Base-by-base conservation (phyloP, 2,888 invertebrate genomes). In the Aleiodes testaceus region DNA sequence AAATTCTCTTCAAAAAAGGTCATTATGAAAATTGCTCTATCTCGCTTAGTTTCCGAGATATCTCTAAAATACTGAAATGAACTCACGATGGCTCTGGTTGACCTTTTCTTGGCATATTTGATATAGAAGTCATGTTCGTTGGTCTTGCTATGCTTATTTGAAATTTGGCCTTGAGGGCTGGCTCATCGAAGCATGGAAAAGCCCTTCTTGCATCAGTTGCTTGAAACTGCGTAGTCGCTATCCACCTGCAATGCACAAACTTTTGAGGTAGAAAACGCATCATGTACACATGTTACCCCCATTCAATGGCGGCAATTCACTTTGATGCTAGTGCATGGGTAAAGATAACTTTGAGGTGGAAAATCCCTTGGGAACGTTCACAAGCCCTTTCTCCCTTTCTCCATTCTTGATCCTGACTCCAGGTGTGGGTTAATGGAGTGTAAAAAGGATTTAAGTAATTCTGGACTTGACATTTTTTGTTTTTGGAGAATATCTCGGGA, bases 111-210 rank as follows among this genome's bases (percentile, higher is more conserved):
- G 93, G 93, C 95, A 95, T 95, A 81, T 95, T 95, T 22, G 95
- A 95, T 44, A 95, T 90, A 0, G 94, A 91, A 30, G 91, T 90
- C 93, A 96, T 92, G 80, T 93, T 92, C 65, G 86, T 86, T 0
- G 92, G 92, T 20, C 95, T 88, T 0, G 93, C 95, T 61, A 96
- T 91, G 85, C 91, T 93, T 80, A 96, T 91, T 76, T 92, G 92
- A 81, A 96, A 96, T 74, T 89, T 91, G 0, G 95, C 95, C 84
- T 96, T 96, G 65, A 95, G 87, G 0, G 93, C 93, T 0, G 96
- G 96, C 85, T 96, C 95, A 85, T 96, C 96, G 88, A 95, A 95
- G 87, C 95, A 96, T 0, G 95, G 96, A 87, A 96, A 95, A 4
- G 95, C 94, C 72, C 92, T 90, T 14, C 94, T 90, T 0, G 95